Evolutionary conservation across 2,888 invertebrate species (phyloP), one percentile per base, ranked within the genome.

Genomic region (Stomorhina lunata): DNA sequence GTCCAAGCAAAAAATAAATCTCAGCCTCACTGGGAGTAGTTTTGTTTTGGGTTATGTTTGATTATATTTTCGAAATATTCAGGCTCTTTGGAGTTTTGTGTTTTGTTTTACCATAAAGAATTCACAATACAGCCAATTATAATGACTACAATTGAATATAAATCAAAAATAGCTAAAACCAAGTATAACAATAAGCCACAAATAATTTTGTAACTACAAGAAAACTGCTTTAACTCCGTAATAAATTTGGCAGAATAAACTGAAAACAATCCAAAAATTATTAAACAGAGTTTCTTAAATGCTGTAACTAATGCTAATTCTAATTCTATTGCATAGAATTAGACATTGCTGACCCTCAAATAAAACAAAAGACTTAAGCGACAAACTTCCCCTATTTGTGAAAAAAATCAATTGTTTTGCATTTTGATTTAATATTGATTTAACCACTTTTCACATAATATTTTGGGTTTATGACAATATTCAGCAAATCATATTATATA

Each of bases 101-200:
- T 17, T 22, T 63, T 59, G 69, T 76, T 79, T 72, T 72, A 29
- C 59, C 43, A 59, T 59, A 57, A 63, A 48, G 25, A 77, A 76
- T 57, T 50, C 40, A 75, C 73, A 71, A 80, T 76, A 59, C 65
- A 72, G 68, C 75, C 84, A 84, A 84, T 84, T 84, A 84, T 81
- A 81, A 83, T 77, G 72, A 82, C 55, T 48, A 63, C 61, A 45
- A 68, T 53, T 66, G 77, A 69, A 82, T 48, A 82, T 83, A 83
- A 84, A 84, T 84, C 83, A 84, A 81, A 80, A 83, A 65, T 63
- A 71, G 40, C 12, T 57, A 45, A 66, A 80, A n/a, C n/a, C n/a
- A n/a, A n/a, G n/a, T n/a, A n/a, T n/a, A 75, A 71, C 40, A 48
- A 76, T n/a, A n/a, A n/a, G n/a, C n/a, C n/a, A 57, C n/a, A n/a